Evolutionary conservation across 1,140 invertebrate genomes (phyloP), one percentile per base, ranked within the genome.

Genomic region (Andrena cerasifolii): DNA sequence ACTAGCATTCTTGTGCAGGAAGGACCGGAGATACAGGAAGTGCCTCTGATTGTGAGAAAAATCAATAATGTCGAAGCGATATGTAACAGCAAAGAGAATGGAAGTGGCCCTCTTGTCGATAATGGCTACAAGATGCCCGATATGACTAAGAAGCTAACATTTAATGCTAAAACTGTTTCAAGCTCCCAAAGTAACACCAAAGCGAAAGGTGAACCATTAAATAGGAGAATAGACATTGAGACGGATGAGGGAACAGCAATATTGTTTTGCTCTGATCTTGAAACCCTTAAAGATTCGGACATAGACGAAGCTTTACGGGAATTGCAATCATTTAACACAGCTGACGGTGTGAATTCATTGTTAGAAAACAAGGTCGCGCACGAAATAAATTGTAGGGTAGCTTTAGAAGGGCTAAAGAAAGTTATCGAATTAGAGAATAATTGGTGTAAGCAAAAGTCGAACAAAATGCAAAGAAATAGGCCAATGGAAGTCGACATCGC

Each of bases 1-100:
- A 93, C 93, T n/a, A 94, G 94, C 14, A 94, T 96, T 45, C 88
- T 96, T 45, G 88, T 95, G 33, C 95, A 97, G 91, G 95, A 96
- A 89, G 95, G 95, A 28, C 86, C 91, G 2, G 92, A 94, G 49
- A 95, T 97, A 47, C 94, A 95, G 79, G 96, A 97, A 89, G 89
- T 96, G 51, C 96, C 95, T 2, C 89, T 95, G 6, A 93, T 96
- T 61, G 93, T 96, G 14, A 92, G 94, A 80, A 94, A 93, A 86
- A 89, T 94, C 36, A 89, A 82, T 49, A 82, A 88, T 40, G 65
- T 87, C 33, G 74, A 70, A 49, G 28, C 36, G 12, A 76, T 90
- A 21, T 75, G 51, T 36, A 51, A 21, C 4, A 16, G 21, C 10
- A 74, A 18, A 58, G 53, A 31, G 54, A 28, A 65, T 16, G 45